Conservation (phyloP, 2,113 vertebrate species). For the Tupaia chinensis region DNA sequence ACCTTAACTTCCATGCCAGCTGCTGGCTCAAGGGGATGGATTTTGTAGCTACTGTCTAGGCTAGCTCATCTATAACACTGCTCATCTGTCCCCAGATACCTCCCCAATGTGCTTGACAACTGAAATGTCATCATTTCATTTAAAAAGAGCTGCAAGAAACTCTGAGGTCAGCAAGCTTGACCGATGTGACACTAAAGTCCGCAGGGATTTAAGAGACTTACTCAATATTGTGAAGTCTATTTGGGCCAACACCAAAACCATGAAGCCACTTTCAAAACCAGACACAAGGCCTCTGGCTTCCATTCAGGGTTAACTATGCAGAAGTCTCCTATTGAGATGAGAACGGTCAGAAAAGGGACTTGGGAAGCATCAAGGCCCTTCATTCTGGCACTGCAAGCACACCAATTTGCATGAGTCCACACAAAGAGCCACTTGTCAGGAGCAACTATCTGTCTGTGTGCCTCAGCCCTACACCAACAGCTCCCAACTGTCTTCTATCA, state of each 20-base stretch:
- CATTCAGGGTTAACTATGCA: not conserved
- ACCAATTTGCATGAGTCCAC: not conserved
- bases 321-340: not conserved
- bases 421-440: not conserved
- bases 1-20: too few relatives aligned
- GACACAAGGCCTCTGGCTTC: not conserved
- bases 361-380: not conserved
- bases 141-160: not conserved
- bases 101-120: not conserved
- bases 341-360: not conserved
- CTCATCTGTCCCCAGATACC: not conserved
- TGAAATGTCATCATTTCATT: not conserved
- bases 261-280: not conserved
- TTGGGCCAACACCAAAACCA: not conserved
- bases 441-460: not conserved
- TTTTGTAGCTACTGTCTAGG: not conserved
- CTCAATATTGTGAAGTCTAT: not conserved
- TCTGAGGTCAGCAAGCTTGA: not conserved
- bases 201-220: not conserved
- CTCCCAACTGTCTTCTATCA: not conserved
- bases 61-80: too few relatives aligned
- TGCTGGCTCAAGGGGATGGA: too few relatives aligned
- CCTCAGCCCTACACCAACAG: not conserved
- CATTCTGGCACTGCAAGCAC: not conserved
- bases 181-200: not conserved